Percentiles rank a stretch among this genome's conserved stretches.
These are phyloP conservation scores for Antennarius striatus DNA, from an alignment of 2,113 vertebrate species.

Conservation along the genomic window DNA sequence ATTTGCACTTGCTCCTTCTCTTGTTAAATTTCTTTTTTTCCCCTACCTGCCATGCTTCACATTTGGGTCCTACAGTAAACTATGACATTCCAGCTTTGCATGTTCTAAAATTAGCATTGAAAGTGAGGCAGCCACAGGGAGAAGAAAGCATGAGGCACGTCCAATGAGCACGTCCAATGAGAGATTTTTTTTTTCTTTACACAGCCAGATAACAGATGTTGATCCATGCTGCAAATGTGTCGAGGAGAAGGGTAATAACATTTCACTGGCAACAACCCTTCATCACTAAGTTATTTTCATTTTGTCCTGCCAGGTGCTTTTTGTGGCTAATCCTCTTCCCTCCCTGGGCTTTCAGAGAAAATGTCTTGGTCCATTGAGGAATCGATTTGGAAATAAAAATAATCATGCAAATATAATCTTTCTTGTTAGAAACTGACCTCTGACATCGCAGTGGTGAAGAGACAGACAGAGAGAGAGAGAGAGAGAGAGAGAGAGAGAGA, in stretches of 20 bases:
- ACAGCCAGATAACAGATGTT: conserved; percentile 13
- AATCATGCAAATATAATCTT: conserved; percentile 50
- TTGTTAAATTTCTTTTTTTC: too few species aligned
- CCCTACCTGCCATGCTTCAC: background rate
- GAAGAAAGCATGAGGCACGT: background rate
- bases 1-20: too few species aligned
- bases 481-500: background rate
- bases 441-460: conserved; percentile 10
- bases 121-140: background rate
- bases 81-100: background rate
- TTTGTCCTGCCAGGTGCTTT: conserved; percentile 13
- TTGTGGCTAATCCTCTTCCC: conserved; percentile 13
- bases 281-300: conserved; percentile 35
- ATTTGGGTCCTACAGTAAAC: background rate
- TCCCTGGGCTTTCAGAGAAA: conserved; percentile 4
- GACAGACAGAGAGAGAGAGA: background rate
- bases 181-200: background rate
- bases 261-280: conserved; percentile 32
- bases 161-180: background rate
- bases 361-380: conserved; percentile 6
- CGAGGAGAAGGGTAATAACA: conserved; percentile 1
- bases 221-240: background rate
- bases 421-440: conserved; percentile 6
- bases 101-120: conserved; percentile 1
- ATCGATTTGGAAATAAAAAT: conserved; percentile 36